A percentile compares a stretch with the other conserved stretches of the same genome.
Evolutionary conservation across 2,113 vertebrate species (phyloP).

Genomic region (Saccopteryx bilineata): DNA sequence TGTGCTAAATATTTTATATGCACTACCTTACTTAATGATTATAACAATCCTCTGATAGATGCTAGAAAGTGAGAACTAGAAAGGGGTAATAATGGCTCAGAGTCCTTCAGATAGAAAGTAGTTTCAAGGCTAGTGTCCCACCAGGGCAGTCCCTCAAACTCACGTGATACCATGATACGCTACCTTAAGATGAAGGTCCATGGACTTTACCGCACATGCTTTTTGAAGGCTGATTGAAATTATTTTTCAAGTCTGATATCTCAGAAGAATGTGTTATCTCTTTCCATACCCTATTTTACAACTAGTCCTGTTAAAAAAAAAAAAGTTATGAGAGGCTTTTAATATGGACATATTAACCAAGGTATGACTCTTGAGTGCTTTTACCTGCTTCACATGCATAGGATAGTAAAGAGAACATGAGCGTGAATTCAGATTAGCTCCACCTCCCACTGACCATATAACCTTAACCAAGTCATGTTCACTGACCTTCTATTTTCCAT

Average conservation of each 20-base stretch:
- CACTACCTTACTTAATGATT: not conserved
- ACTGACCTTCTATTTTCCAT: not conserved
- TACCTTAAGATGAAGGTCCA: not conserved
- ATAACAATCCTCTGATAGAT: not conserved
- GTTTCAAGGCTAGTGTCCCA: not conserved
- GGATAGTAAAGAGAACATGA: not conserved
- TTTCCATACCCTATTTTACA: not conserved
- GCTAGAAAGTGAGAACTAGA: not conserved
- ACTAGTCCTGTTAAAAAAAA: not conserved
- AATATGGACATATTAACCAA: not conserved
- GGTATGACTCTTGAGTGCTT: not conserved
- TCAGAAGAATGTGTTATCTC: not conserved
- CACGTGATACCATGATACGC: too few relatives aligned
- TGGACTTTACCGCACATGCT: not conserved
- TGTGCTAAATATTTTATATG: not conserved
- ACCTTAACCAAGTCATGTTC: not conserved
- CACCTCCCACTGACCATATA: not conserved
- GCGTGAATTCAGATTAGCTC: not conserved
- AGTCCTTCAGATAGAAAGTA: not conserved
- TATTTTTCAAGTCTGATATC: not conserved
- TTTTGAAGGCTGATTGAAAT: not conserved
- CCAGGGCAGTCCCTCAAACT: not conserved
- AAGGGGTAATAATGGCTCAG: not conserved
- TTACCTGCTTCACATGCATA: not conserved
- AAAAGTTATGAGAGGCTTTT: not conserved